Evolutionary conservation across 2,888 invertebrate species (phyloP), one percentile per base, ranked within the genome.

Genomic region (Acanthopleura granulata): DNA sequence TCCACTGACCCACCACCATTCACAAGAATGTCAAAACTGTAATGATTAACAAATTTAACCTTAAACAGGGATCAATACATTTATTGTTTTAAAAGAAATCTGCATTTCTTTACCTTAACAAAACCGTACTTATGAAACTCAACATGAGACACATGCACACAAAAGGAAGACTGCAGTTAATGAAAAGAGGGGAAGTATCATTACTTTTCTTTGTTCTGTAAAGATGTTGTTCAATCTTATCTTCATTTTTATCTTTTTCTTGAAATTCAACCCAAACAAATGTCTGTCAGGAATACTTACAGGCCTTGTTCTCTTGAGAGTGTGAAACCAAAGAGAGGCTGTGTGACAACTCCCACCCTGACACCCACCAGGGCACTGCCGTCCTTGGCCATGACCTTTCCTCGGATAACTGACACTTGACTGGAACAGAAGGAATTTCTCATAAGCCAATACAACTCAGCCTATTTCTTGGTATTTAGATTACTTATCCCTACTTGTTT

Each of bases 1-100:
- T 97, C 97, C 76, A 99, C 97, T 0, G 98, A 97, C 50, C 98
- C 98, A 72, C 99, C 99, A 22, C 99, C 99, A 91, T 99, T 99
- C 78, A 99, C 98, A 88, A 99, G 92, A 77, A 99, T 95, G 92
- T 99, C 99, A 93, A 99, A 99, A 95, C 98, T 98, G 90, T 79
- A 90, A 40, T 9, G 9, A 40, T 3, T 40, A 6, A 40, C 40
- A 40, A 40, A 40, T 9, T 6, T 40, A 6, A 40, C 40, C 40
- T 40, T 40, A 40, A 40, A 40, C 4, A 40, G 9, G 4, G 9
- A 40, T 40, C 40, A 3, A 40, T 40, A 6, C 40, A 40, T 40
- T 40, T 40, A 6, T 40, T 6, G 40, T 40, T 3, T 40, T n/a
- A n/a, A n/a, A n/a, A n/a, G n/a, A n/a, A n/a, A n/a, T 9, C 40